Evolutionary conservation across 2,113 vertebrate genomes (phyloP).

Genomic region (Siphamia tubifer): DNA sequence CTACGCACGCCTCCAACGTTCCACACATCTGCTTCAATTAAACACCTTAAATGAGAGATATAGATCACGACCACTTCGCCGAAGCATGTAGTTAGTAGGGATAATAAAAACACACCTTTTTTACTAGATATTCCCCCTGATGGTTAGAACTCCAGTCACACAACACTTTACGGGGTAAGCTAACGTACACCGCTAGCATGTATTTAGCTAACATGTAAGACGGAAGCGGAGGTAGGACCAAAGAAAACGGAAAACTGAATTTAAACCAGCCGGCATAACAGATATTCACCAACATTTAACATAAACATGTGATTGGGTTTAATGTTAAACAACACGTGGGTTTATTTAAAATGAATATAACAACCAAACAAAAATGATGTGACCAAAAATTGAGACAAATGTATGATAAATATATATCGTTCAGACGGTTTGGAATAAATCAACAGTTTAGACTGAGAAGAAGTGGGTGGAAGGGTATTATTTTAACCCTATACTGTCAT

Average conservation of each 20-base stretch:
- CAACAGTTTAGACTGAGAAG: no score
- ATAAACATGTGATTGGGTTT: not conserved
- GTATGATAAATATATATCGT: no score
- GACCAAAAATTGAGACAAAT: no score
- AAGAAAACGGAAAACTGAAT: not conserved
- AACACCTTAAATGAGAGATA: not conserved
- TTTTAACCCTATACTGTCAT: not conserved
- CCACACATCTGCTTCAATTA: not conserved
- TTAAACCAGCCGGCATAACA: no score
- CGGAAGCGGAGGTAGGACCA: constrained; percentile 4
- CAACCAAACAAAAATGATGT: no score
- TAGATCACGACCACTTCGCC: not conserved
- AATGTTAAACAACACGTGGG: not conserved
- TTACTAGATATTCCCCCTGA: not conserved
- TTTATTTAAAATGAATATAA: not conserved
- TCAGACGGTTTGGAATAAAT: no score
- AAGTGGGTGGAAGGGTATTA: not conserved
- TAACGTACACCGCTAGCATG: constrained; percentile 1
- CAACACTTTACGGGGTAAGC: not conserved
- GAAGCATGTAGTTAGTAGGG: not conserved
- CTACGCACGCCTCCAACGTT: not conserved
- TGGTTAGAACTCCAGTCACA: not conserved
- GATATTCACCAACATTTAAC: no score
- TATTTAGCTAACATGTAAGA: not conserved
- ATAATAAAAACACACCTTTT: constrained; percentile 3